These are phyloP conservation scores for Acanthaster planci DNA, from an alignment of 35 echinoderm and acorn worm species.

Conservation along the genomic window DNA sequence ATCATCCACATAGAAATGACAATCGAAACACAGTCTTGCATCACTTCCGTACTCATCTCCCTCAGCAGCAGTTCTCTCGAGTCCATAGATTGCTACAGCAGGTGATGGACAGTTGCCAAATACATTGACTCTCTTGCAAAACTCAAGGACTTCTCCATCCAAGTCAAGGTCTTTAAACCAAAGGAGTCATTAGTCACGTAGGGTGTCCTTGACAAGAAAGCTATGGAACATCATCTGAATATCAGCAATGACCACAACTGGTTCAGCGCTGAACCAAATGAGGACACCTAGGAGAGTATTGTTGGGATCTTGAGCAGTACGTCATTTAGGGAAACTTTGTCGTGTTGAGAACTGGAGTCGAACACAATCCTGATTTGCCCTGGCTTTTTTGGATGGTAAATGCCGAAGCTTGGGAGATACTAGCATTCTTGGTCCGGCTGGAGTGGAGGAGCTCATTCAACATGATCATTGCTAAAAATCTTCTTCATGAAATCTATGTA, in stretches of 20 bases:
- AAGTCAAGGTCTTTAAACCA: slow-evolving; percentile 59
- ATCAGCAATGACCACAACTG: slow-evolving; percentile 55
- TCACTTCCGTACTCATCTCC: slow-evolving; percentile 41
- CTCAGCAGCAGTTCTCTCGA: slow-evolving; percentile 35
- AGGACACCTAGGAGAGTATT: slow-evolving; percentile 66
- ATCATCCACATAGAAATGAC: slow-evolving; percentile 80
- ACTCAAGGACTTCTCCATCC: slow-evolving; percentile 20
- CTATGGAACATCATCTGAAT: slow-evolving; percentile 74
- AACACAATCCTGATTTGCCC: slow-evolving; percentile 67
- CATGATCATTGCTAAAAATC: slow-evolving; percentile 44
- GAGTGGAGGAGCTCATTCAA: slow-evolving; percentile 37
- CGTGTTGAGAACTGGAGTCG: slow-evolving; percentile 50
- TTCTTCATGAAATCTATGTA: slow-evolving; percentile 59
- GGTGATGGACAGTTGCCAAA: slow-evolving; percentile 45
- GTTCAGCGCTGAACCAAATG: slow-evolving; percentile 55
- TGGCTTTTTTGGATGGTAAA: slow-evolving; percentile 69
- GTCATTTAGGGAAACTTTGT: slow-evolving; percentile 60
- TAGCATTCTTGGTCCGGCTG: slow-evolving; percentile 10
- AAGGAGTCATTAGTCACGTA: slow-evolving; percentile 58
- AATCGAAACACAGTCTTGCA: slow-evolving; percentile 29
- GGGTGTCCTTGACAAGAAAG: slow-evolving; percentile 33
- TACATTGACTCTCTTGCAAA: slow-evolving; percentile 40
- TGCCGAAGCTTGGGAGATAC: slow-evolving; percentile 78
- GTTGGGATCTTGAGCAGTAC: slow-evolving; percentile 55
- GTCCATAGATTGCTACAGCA: slow-evolving; percentile 35